Evolutionary conservation across 2,888 invertebrate species (phyloP).

Genomic region (Steinernema scapterisci): DNA sequence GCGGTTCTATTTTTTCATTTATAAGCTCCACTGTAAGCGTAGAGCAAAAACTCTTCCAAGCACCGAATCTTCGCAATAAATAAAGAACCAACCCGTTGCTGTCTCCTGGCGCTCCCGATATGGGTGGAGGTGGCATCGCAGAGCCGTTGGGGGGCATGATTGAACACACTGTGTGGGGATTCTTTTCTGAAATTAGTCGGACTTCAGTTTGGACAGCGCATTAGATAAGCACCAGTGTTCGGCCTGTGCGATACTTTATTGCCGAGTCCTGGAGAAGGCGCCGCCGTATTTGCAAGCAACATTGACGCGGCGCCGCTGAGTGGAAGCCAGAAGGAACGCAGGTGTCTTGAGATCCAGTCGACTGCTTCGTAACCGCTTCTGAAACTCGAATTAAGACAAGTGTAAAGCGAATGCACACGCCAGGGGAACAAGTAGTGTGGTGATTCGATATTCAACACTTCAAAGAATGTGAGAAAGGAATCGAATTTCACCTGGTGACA

Average conservation of each 20-base stretch:
- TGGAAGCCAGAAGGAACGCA: neutral
- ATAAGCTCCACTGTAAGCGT: too few species aligned
- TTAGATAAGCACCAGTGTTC: neutral
- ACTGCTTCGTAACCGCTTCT: neutral
- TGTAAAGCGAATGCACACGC: too few species aligned
- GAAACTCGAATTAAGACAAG: neutral
- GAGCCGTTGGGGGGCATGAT: conserved; percentile 8
- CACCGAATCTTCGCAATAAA: too few species aligned
- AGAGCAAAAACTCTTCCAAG: too few species aligned
- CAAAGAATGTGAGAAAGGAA: neutral
- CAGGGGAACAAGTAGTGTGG: too few species aligned
- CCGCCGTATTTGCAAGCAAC: conserved; percentile 15
- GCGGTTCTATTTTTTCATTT: too few species aligned
- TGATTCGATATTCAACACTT: too few species aligned
- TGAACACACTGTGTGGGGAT: neutral
- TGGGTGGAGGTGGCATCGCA: neutral
- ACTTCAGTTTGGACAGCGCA: neutral
- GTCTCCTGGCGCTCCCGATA: neutral
- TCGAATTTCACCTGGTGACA: neutral
- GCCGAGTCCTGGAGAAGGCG: conserved; percentile 2
- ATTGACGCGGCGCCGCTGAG: conserved; percentile 23
- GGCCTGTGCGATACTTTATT: neutral
- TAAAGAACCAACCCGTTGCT: conserved; percentile 18
- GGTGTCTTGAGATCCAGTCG: neutral
- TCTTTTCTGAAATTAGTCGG: neutral